Conservation (phyloP, 2,113 vertebrate genomes). For the Myotis davidii region DNA sequence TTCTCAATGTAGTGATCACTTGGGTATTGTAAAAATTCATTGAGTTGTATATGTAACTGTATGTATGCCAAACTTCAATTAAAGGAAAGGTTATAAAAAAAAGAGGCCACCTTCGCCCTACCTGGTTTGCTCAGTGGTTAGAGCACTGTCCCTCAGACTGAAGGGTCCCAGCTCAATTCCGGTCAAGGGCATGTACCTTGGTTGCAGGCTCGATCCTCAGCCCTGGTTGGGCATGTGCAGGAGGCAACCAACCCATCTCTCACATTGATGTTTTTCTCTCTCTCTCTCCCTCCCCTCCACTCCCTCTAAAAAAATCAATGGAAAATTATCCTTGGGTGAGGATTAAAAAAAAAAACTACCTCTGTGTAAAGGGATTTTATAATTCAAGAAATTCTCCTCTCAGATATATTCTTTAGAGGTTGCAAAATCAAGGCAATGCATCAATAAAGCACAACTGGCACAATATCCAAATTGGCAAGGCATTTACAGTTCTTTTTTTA, state of each 20-base stretch:
- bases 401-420: background rate
- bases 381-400: constrained; percentile 24
- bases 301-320: background rate
- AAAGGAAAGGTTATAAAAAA: background rate
- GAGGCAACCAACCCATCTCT: background rate
- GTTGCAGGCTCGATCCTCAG: no score
- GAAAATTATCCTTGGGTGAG: no score
- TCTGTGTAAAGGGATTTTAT: background rate
- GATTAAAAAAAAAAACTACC: background rate
- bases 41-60: background rate
- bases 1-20: background rate
- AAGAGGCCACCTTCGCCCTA: no score
- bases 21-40: background rate
- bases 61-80: background rate
- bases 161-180: no score
- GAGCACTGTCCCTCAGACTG: no score
- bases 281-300: background rate
- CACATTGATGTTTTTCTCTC: background rate
- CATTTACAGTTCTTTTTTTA: background rate
- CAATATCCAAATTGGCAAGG: background rate
- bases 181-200: background rate
- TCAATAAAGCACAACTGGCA: background rate
- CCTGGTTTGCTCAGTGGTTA: no score
- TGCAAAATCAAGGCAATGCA: background rate
- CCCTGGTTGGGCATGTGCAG: no score